Evolutionary conservation across 2,113 vertebrate species (phyloP), one percentile per base, ranked within the genome.

Genomic region (Heterotis niloticus): DNA sequence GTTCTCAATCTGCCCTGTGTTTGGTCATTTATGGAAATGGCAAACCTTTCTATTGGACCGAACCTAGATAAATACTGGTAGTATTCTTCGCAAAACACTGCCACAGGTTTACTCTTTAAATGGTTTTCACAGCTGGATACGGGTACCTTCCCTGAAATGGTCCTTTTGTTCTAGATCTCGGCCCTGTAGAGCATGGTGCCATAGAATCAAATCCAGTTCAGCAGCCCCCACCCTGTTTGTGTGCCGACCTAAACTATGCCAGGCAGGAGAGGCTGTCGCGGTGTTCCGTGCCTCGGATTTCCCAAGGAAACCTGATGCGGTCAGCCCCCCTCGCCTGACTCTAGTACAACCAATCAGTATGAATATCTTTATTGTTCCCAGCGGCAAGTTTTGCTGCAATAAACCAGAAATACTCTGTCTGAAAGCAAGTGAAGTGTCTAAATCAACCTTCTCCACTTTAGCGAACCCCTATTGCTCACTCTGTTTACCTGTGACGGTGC

Each of bases 281-380:
- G 89, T 81, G 78, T 66, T 78, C 68, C 26, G 70, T 5, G 82
- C 78, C 76, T 90, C 82, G 66, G 29, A 9, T 88, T 88, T 85
- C 87, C 83, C 74, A 57, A 64, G 52, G 79, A 75, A 86, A 85
- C 28, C 67, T 67, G 82, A 83, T 83, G 79, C 70, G 64, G 12
- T 20, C 23, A 24, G 13, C 1, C 56, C 65, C 57, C 69, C 60
- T 26, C 18, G 14, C 5, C 44, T 64, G 69, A 73, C 71, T 24
- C 34, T 29, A 65, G 18, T 44, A 52, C 69, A 71, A 23, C 7
- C 60, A n/a, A 79, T 73, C 71, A 26, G 13, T 13, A 26, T 51
- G 71, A 52, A 74, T 5, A 18, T 54, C 23, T 51, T n/a, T n/a
- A n/a, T n/a, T 29, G 67, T 62, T 62, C 60, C 60, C 14, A 20